Base-by-base conservation (phyloP, 2,888 invertebrate genomes). In the Orthosia incerta region DNA sequence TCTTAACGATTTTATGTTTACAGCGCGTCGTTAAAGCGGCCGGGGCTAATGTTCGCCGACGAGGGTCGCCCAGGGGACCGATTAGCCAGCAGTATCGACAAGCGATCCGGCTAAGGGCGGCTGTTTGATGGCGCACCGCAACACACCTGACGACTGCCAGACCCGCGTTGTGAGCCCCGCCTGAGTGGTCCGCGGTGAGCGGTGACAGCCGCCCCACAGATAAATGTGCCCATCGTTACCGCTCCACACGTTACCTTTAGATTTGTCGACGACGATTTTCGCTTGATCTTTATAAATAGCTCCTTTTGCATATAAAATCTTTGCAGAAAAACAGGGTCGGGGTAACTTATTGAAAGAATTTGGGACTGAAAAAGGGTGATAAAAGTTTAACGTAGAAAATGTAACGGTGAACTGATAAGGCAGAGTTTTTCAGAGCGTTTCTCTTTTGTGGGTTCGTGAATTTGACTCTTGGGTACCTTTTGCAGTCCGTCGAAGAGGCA, bases 211-310 rank as follows among this genome's bases (percentile, higher is more conserved):
- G 88, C 82, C 83, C 74, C 65, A 61, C 85, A 89, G 85, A 91
- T 89, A 91, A 91, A 89, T 91, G 90, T 26, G 46, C 57, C 65
- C 86, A 83, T 84, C 86, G 84, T 86, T 89, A 89, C 87, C 59
- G 74, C 61, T 66, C 66, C 89, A 87, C 66, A 65, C 63, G 71
- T 51, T 71, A 72, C 68, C 59, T 62, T 87, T 88, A 89, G 87
- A 91, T 91, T 90, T 90, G 90, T 90, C 86, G 87, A 80, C 88
- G 78, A 82, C 83, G 82, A 89, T 84, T 87, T 84, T 75, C 82
- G 65, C 63, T 71, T 83, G 81, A 81, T 79, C 86, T 75, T 85
- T 85, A 85, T 82, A 85, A 85, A 85, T 85, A 74, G 86, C 81
- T 66, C 71, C 76, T 79, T 82, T 74, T 60, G 71, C 62, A 82